These are phyloP conservation scores for Lacerta bilineata DNA, from an alignment of 2,797 vertebrate species.

Conservation along the genomic window DNA sequence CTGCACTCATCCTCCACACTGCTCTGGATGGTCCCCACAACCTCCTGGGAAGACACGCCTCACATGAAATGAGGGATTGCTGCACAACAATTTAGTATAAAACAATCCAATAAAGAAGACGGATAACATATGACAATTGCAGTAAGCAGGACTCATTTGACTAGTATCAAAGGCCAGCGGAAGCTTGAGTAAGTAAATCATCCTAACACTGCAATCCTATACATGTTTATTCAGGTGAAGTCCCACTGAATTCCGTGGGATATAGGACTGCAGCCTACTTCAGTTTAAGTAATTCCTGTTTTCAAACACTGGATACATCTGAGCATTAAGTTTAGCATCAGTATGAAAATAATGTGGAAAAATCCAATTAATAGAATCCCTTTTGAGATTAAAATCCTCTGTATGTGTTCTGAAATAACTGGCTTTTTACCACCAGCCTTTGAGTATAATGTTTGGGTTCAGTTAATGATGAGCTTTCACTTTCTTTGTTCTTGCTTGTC, in stretches of 20 bases:
- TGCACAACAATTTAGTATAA: not conserved
- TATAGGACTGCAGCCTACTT: not conserved
- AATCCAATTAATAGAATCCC: conserved; percentile 19
- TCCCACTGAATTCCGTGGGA: not conserved
- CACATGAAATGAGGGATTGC: no score
- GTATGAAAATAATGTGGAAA: not conserved
- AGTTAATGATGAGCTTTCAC: conserved; percentile 61
- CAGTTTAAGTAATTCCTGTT: not conserved
- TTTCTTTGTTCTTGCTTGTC: conserved; percentile 67
- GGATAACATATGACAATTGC: no score
- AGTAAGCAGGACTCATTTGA: no score
- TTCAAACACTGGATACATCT: not conserved
- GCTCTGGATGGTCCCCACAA: not conserved
- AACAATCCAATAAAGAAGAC: not conserved
- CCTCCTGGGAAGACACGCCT: not conserved
- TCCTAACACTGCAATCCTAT: not conserved
- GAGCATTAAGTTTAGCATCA: not conserved
- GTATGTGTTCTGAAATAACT: conserved; percentile 40
- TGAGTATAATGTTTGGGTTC: conserved; percentile 57
- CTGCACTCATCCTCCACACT: not conserved
- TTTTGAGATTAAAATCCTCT: conserved; percentile 59
- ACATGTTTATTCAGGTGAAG: not conserved
- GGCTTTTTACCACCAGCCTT: conserved; percentile 35
- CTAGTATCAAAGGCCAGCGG: no score
- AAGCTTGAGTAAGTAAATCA: no score